Base-by-base conservation (phyloP, 2,888 invertebrate genomes). In the Teleiodes luculella region DNA sequence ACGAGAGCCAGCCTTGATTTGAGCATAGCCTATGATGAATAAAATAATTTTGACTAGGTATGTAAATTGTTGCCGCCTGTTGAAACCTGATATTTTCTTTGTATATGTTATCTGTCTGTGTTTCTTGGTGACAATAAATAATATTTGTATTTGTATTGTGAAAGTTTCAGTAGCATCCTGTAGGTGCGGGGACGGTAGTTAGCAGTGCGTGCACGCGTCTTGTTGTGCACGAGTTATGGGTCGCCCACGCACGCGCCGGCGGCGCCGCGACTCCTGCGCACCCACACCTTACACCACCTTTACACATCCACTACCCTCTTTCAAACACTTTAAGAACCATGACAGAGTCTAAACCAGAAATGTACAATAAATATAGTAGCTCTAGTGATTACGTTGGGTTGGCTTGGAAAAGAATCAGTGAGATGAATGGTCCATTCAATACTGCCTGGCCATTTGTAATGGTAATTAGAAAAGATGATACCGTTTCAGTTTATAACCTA, bases 201-300 rank as follows among this genome's bases (percentile, higher is more conserved):
- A 86, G 84, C 68, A 62, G 71, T 78, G 74, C 78, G 78, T 76
- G 81, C 77, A 70, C 76, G 76, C 76, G 83, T 83, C 86, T 88
- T 77, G 88, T 88, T 86, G 82, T 69, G 72, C 68, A 70, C 78
- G 78, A 88, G 85, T 88, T 88, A 88, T 84, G 84, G 69, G 10
- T 30, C 51, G 20, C 41, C 48, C 51, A 41, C 51, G 60, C 61
- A 63, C 84, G 74, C 80, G 80, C 73, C 74, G 68, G 67, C n/a
- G n/a, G 66, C 58, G 52, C 45, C 36, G 20, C 49, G 13, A 43
- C 43, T 43, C 43, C 43, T 46, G 46, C 46, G 46, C 46, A 31
- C 1, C 10, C 2, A 5, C 14, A 3, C 2, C 13, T 28, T n/a
- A 28, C 20, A 13, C 13, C 5, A 14, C 28, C 5, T 2, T 28